Evolutionary conservation across 2,888 invertebrate genomes (phyloP), one percentile per base, ranked within the genome.

Genomic region (Eretmocerus hayati): DNA sequence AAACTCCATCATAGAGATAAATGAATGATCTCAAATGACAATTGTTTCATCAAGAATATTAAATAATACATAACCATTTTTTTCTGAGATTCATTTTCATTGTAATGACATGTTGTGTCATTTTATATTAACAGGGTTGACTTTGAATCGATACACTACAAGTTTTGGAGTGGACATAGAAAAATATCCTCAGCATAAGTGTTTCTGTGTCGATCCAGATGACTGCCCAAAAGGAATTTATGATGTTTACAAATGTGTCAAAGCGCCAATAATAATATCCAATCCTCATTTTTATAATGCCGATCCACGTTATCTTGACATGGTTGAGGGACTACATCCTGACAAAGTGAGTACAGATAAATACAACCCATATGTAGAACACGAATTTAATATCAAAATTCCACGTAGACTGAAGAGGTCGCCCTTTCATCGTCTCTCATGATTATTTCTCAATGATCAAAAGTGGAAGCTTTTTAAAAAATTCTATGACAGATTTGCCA

Each of bases 261-360:
- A 82, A 0, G 85, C 79, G 0, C 91, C 92, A 0, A 67, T 92
- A 39, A 76, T 83, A 8, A 84, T 79, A 0, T 86, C 90, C 0
- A 64, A 87, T 66, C 92, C 92, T 0, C 92, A 93, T 69, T 87
- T 86, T 62, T 80, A 81, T 53, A 77, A 80, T 3, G 72, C 76
- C 0, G 85, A 87, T 57, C 64, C 65, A 13, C 65, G 63, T 8
- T 75, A 73, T 52, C 35, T 66, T 19, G 53, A 59, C 4, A 46
- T 54, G 38, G 66, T 70, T 4, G 57, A 58, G 0, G 70, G 70
- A 3, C 52, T 69, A 5, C 40, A 58, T 47, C 69, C 71, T n/a
- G 23, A 50, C 11, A 48, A 59, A 58, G 64, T 63, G 43, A 21
- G 13, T n/a, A n/a, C n/a, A n/a, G n/a, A n/a, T n/a, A n/a, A n/a